A percentile compares a stretch with the other conserved stretches of the same genome.
Evolutionary conservation across 1,140 invertebrate genomes (phyloP).

Genomic region (Pachyrhynchus sulphureomaculatus): DNA sequence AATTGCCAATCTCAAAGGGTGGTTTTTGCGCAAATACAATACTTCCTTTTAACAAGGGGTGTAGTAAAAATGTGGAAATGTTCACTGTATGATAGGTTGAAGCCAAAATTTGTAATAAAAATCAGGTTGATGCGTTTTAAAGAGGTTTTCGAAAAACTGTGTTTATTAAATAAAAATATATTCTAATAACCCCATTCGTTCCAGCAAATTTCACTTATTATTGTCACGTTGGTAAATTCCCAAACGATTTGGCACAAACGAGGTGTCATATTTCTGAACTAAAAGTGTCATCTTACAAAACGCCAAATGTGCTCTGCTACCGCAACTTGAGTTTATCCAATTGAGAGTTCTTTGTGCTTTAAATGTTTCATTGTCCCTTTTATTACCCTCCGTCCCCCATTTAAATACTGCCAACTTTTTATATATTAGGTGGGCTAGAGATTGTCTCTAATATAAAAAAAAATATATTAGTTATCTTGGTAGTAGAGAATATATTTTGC

Average conservation of each 20-base stretch:
- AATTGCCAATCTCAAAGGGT: too few species aligned
- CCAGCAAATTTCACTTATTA: not conserved
- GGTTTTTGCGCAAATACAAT: too few species aligned
- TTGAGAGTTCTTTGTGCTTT: constrained; percentile 21
- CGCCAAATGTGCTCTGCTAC: constrained; percentile 24
- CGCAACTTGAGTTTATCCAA: constrained; percentile 38
- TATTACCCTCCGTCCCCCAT: constrained; percentile 12
- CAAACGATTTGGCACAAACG: constrained; percentile 16
- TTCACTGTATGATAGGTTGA: too few species aligned
- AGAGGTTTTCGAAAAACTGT: too few species aligned
- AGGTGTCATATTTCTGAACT: constrained; percentile 19
- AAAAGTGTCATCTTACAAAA: constrained; percentile 26
- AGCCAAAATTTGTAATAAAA: too few species aligned
- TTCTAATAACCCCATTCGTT: too few species aligned
- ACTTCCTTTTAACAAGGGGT: too few species aligned
- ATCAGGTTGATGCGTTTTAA: too few species aligned
- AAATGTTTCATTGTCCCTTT: constrained; percentile 28
- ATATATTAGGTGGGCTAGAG: not conserved
- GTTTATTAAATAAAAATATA: too few species aligned
- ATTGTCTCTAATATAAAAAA: not conserved
- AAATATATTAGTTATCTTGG: not conserved
- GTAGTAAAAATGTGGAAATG: too few species aligned
- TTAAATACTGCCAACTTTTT: constrained; percentile 12
- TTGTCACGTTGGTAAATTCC: not conserved
- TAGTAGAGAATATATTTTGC: too few species aligned